Base-by-base conservation (phyloP, 2,888 invertebrate species). In the Cantharis nigra region DNA sequence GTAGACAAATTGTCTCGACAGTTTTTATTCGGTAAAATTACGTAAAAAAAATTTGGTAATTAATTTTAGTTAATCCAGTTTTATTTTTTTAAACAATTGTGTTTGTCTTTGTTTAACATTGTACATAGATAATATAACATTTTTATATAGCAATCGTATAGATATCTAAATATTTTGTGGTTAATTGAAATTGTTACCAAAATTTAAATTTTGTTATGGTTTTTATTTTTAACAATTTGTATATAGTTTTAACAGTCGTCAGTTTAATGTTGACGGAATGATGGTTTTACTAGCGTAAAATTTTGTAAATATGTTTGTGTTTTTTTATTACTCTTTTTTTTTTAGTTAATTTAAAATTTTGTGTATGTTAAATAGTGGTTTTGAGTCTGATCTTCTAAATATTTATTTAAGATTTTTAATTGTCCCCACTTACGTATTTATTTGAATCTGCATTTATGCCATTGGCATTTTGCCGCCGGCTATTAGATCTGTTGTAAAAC, bases 381-480 rank as follows among this genome's bases (percentile, higher is more conserved):
- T 82, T 84, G 86, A 87, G 87, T 87, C 87, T 87, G 87, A 87
- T 83, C 80, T 49, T 49, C 49, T 82, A 80, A 83, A 85, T 86
- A 87, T 86, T 86, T 88, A 87, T 88, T 86, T 85, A 84, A 83
- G 85, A 85, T 85, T 86, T 85, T 85, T 75, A 83, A 82, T 84
- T 83, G 81, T 84, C 83, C 83, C 82, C 82, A 84, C 83, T 81
- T 82, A 81, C 81, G 80, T 82, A 83, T 82, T 83, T 83, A 75
- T 80, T 83, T 83, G 82, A 83, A 84, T 83, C 81, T 83, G 82
- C 82, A 83, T 83, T 82, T 82, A 83, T 80, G 79, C 72, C 64
- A 64, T 71, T 72, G 76, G 76, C 64, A 71, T 77, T 75, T 23
- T 67, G 63, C 70, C 65, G 62, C 72, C 71, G 72, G 72, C 76